phyloP scores from a whole-genome alignment of 2,888 invertebrate species.

The Caenorhabditis virilis region DNA sequence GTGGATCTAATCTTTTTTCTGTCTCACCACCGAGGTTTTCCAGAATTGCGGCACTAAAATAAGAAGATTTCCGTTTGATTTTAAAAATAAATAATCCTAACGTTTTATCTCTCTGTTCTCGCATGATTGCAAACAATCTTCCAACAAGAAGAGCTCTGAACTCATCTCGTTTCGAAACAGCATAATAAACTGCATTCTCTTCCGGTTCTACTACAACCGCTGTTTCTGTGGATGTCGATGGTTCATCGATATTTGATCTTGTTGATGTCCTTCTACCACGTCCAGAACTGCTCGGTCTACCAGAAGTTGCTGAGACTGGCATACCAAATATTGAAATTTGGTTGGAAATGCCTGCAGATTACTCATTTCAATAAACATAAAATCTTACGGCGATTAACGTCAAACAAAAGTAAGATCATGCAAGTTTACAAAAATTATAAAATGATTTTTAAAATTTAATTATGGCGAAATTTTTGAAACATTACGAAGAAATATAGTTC shows the following conservation, averaged over 20 bases:
- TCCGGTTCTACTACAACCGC: not conserved
- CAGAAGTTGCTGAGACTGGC: constrained; percentile 14
- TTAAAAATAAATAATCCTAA: constrained; percentile 1
- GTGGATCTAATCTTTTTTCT: not conserved
- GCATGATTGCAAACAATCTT: constrained; percentile 4
- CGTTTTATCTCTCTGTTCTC: constrained; percentile 7
- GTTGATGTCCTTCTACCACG: constrained; percentile 11
- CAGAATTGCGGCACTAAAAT: too few relatives aligned
- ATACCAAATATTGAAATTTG: constrained; percentile 3
- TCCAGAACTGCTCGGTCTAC: constrained; percentile 7
- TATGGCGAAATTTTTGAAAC: not conserved
- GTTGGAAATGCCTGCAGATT: too few relatives aligned
- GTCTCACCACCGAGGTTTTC: not conserved
- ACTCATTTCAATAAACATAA: too few relatives aligned
- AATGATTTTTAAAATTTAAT: not conserved
- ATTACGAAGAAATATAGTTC: not conserved
- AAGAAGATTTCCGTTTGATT: too few relatives aligned
- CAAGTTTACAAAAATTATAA: not conserved
- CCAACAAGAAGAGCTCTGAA: constrained; percentile 1
- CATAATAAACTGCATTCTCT: too few relatives aligned
- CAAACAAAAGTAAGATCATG: too few relatives aligned
- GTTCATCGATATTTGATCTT: constrained; percentile 10
- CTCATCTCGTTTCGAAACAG: constrained; percentile 3
- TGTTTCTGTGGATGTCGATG: constrained; percentile 14
- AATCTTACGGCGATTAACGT: too few relatives aligned